Percentiles rank a stretch among this genome's conserved stretches.
phyloP scores from a whole-genome alignment of 2,888 invertebrate species.

The Himalopsyche kuldschensis region DNA sequence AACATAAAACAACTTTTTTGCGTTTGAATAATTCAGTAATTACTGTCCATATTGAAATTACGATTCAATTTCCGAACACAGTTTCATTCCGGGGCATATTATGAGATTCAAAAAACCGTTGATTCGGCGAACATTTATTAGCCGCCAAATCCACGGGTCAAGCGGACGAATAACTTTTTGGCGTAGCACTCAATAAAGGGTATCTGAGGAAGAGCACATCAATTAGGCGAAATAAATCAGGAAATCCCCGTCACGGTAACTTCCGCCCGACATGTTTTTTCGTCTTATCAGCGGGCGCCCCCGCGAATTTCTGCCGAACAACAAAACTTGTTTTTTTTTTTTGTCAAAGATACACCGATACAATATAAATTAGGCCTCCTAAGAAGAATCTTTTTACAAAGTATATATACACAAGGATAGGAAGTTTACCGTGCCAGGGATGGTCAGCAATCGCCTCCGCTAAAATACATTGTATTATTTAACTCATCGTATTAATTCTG shows the following conservation, averaged over 20 bases:
- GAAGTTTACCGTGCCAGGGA: slow-evolving; percentile 28
- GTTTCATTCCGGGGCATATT: not conserved
- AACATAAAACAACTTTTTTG: too few species aligned
- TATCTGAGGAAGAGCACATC: slow-evolving; percentile 35
- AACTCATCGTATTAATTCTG: too few species aligned
- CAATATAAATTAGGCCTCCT: slow-evolving; percentile 39
- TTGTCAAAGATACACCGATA: slow-evolving; percentile 40
- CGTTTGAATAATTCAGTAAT: not conserved
- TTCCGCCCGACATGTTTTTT: slow-evolving; percentile 39
- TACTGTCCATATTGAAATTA: not conserved
- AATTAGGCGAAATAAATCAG: slow-evolving; percentile 37
- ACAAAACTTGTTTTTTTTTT: slow-evolving; percentile 26
- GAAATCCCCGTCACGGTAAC: slow-evolving; percentile 37
- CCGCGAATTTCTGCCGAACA: slow-evolving; percentile 7
- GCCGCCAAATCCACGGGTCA: not conserved
- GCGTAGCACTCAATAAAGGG: not conserved
- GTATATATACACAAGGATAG: slow-evolving; percentile 22
- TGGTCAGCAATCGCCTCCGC: not conserved
- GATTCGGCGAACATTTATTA: not conserved
- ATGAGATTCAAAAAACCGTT: not conserved
- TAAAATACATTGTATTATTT: too few species aligned
- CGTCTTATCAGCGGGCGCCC: slow-evolving; percentile 26
- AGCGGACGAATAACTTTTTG: not conserved
- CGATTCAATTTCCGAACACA: not conserved
- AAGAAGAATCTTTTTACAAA: slow-evolving; percentile 33